phyloP scores from a whole-genome alignment of 2,888 invertebrate species.

The Julus scanicus region DNA sequence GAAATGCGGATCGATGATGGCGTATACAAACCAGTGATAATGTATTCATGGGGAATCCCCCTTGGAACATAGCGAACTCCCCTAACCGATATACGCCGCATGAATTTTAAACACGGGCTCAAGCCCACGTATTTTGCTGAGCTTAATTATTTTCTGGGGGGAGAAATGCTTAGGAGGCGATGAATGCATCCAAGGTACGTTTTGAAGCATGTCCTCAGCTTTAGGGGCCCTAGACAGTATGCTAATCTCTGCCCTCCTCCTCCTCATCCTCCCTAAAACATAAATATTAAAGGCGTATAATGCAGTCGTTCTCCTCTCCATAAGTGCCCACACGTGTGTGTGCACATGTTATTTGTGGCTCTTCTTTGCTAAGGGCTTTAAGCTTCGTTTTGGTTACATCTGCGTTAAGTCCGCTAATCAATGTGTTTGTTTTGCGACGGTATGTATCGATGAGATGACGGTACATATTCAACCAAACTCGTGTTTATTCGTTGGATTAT shows the following conservation, averaged over 20 bases:
- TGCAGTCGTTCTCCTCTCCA: constrained; percentile 2
- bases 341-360: constrained; percentile 42
- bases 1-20: constrained; percentile 29
- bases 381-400: constrained; percentile 37
- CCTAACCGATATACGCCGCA: background rate
- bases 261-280: background rate
- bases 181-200: constrained; percentile 19
- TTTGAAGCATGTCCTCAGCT: constrained; percentile 25
- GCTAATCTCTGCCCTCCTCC: background rate
- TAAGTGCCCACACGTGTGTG: constrained; percentile 39
- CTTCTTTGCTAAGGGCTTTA: constrained; percentile 24
- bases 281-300: constrained; percentile 41
- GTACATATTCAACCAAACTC: background rate
- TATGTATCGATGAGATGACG: background rate
- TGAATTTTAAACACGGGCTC: constrained; percentile 4
- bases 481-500: constrained; percentile 16
- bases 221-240: background rate
- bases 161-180: background rate
- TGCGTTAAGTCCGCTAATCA: constrained; percentile 10
- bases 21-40: background rate
- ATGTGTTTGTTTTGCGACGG: constrained; percentile 15
- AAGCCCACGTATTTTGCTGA: constrained; percentile 31
- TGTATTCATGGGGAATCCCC: constrained; percentile 21
- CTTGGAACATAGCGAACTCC: background rate
- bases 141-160: constrained; percentile 24